These are phyloP conservation scores for Onchidella celtica DNA, from an alignment of 2,888 invertebrate genomes.

Conservation along the genomic window DNA sequence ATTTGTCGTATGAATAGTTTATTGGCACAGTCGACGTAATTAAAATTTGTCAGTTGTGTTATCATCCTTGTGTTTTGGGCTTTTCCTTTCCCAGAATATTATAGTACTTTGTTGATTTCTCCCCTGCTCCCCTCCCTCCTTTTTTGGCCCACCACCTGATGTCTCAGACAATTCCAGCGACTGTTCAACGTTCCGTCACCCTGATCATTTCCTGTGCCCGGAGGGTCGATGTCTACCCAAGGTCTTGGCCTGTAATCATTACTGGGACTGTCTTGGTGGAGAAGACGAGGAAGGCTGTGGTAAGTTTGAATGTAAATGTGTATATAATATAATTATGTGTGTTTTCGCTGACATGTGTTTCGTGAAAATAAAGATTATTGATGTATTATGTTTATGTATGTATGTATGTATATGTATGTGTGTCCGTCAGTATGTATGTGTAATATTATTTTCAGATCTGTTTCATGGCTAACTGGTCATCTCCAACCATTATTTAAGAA, in stretches of 20 bases:
- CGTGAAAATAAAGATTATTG: too few relatives aligned
- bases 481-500: too few relatives aligned
- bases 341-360: neutral
- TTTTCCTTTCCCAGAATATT: too few relatives aligned
- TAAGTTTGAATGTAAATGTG: neutral
- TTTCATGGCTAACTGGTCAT: too few relatives aligned
- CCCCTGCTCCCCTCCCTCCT: neutral
- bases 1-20: too few relatives aligned
- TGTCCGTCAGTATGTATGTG: neutral
- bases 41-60: too few relatives aligned
- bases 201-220: neutral
- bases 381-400: neutral
- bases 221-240: constrained; percentile 79
- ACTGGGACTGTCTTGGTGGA: constrained; percentile 77
- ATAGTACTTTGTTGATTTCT: too few relatives aligned
- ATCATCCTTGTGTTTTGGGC: too few relatives aligned
- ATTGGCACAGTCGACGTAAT: too few relatives aligned
- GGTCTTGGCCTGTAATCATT: constrained; percentile 80
- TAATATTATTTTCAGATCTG: too few relatives aligned
- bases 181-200: neutral
- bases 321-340: constrained; percentile 11
- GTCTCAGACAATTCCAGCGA: neutral
- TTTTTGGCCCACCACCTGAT: neutral
- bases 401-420: constrained; percentile 5
- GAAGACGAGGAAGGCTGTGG: constrained; percentile 33